Evolutionary conservation across 64 coral and sea anemone species (phyloP).

Genomic region (Cladopsammia gracilis): DNA sequence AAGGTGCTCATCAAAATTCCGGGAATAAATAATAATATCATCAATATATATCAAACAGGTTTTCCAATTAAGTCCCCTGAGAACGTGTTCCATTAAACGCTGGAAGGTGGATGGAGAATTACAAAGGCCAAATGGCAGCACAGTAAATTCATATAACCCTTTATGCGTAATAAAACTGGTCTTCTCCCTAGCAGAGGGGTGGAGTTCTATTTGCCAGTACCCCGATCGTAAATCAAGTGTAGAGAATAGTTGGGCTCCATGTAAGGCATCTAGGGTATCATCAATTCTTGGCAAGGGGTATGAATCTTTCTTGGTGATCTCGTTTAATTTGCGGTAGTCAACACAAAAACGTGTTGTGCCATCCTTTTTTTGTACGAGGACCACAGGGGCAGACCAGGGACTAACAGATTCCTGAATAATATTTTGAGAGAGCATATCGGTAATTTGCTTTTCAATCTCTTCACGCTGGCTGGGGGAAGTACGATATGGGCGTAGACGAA

Average conservation of each 20-base stretch:
- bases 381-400: slow-evolving; percentile 12
- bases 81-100: not conserved
- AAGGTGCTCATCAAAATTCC: slow-evolving; percentile 9
- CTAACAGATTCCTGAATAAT: slow-evolving; percentile 50
- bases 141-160: not conserved
- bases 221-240: slow-evolving; percentile 33
- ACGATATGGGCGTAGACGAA: slow-evolving; percentile 9
- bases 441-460: not conserved
- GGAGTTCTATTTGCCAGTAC: slow-evolving; percentile 50
- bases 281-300: slow-evolving; percentile 58
- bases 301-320: slow-evolving; percentile 17
- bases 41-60: slow-evolving; percentile 35
- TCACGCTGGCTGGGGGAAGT: not conserved
- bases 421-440: slow-evolving; percentile 25
- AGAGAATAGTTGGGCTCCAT: slow-evolving; percentile 9
- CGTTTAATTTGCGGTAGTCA: too few species aligned
- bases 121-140: not conserved
- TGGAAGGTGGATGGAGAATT: not conserved
- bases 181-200: not conserved
- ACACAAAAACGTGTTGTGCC: not conserved
- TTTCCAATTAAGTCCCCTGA: slow-evolving; percentile 1
- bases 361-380: slow-evolving; percentile 44
- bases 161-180: not conserved
- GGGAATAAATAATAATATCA: slow-evolving; percentile 10
- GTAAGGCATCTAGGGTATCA: slow-evolving; percentile 11